Conservation (phyloP, 2,113 vertebrate genomes). For the Leuciscus idus region DNA sequence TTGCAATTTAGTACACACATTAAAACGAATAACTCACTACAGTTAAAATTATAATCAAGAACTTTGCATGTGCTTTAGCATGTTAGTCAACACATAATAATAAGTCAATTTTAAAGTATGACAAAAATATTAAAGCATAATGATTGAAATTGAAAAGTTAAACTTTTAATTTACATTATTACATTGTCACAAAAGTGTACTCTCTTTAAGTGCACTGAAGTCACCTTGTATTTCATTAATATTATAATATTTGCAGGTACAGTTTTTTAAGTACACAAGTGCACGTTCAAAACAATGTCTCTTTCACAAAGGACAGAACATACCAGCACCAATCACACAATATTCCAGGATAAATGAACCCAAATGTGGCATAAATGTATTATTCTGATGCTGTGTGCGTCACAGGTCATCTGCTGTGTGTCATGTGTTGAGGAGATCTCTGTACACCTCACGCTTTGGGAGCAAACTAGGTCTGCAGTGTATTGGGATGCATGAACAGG, state of each 20-base stretch:
- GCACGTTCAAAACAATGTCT: background rate
- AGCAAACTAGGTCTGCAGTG: constrained; percentile 86
- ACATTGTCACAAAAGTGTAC: too few relatives aligned
- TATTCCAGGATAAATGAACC: background rate
- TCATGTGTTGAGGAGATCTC: constrained; percentile 84
- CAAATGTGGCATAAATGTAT: background rate
- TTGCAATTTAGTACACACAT: background rate
- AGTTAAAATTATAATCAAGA: too few relatives aligned
- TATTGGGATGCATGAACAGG: constrained; percentile 92
- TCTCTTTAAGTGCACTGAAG: too few relatives aligned
- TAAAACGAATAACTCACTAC: background rate
- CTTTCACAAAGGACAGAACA: background rate
- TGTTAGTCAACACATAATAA: background rate
- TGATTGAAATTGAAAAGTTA: too few relatives aligned
- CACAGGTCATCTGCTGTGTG: constrained; percentile 86
- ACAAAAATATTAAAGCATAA: too few relatives aligned
- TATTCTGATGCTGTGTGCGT: constrained; percentile 1
- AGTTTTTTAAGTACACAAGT: background rate
- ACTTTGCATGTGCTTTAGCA: background rate
- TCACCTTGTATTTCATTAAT: too few relatives aligned
- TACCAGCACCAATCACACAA: background rate
- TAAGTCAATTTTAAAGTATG: too few relatives aligned
- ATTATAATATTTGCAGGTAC: too few relatives aligned
- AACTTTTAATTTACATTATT: too few relatives aligned
- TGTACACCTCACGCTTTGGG: constrained; percentile 88